Evolutionary conservation across 2,113 vertebrate genomes (phyloP).

Genomic region (Halcyon malimbica): DNA sequence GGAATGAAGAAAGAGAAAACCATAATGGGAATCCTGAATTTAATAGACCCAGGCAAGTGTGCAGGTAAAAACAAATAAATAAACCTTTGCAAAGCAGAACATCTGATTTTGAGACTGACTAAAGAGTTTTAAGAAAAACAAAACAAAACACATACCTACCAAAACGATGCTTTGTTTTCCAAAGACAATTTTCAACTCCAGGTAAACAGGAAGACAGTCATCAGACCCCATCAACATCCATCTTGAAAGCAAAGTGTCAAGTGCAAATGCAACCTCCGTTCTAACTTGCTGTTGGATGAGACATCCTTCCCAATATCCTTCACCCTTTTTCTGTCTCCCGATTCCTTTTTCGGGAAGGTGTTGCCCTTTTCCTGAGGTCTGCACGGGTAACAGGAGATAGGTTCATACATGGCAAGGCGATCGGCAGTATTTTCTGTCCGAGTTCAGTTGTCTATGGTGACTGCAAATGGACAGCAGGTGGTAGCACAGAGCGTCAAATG

Average conservation of each 20-base stretch:
- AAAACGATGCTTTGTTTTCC: not conserved
- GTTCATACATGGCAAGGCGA: not conserved
- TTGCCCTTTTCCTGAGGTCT: not conserved
- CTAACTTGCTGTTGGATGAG: not conserved
- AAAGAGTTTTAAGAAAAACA: not conserved
- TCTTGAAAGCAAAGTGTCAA: not conserved
- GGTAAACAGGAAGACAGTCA: not conserved
- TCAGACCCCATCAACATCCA: not conserved
- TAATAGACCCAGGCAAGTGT: not conserved
- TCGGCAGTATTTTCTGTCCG: not conserved
- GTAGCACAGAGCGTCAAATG: not conserved
- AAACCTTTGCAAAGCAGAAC: not conserved
- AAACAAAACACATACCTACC: not conserved
- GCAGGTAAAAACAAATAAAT: not conserved
- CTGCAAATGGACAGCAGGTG: not conserved
- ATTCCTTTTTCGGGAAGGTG: not conserved
- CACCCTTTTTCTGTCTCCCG: not conserved
- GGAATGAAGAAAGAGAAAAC: not conserved
- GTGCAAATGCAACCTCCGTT: not conserved
- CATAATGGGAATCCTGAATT: not conserved
- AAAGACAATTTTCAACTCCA: not conserved
- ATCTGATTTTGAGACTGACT: not conserved
- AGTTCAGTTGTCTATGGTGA: not conserved
- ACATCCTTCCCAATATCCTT: not conserved
- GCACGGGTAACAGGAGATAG: fast-evolving